Evolutionary conservation across 1,140 invertebrate species (phyloP).

Genomic region (Coelopa frigida): DNA sequence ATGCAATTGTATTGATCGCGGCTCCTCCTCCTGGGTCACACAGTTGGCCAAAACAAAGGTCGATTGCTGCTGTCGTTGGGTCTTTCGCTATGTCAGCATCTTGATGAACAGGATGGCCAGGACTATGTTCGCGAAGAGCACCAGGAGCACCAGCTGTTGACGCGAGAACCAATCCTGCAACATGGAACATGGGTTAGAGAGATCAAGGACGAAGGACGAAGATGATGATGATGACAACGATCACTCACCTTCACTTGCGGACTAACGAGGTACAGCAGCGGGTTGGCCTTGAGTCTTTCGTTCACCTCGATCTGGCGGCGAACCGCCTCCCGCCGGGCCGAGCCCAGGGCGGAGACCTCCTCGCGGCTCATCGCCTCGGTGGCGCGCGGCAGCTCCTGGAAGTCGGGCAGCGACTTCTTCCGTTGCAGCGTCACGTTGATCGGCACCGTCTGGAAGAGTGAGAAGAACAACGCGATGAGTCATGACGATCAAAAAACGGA

Average conservation of each 20-base stretch:
- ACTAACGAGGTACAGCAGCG: constrained; percentile 89
- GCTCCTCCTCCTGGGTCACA: neutral
- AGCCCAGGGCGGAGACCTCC: constrained; percentile 89
- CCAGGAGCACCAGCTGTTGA: constrained; percentile 90
- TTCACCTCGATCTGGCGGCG: constrained; percentile 84
- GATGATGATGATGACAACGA: too few species aligned
- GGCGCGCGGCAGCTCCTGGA: constrained; percentile 67
- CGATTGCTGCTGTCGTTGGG: neutral
- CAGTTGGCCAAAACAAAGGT: neutral
- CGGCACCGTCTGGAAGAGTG: constrained; percentile 56
- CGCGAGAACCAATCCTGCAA: constrained; percentile 92
- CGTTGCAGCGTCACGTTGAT: constrained; percentile 67
- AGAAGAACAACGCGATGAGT: neutral
- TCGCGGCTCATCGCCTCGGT: constrained; percentile 82
- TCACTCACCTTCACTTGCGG: constrained; percentile 88
- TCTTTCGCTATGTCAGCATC: constrained; percentile 73
- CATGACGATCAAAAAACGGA: too few species aligned
- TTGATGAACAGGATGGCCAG: constrained; percentile 97
- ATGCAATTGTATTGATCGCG: neutral
- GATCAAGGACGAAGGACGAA: too few species aligned
- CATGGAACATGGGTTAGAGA: constrained; percentile 5
- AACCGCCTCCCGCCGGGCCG: constrained; percentile 86
- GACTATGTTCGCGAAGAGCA: constrained; percentile 92
- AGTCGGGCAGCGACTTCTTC: constrained; percentile 94
- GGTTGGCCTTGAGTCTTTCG: constrained; percentile 87